Evolutionary conservation across 2,888 invertebrate species (phyloP).

Genomic region (Drosophila cracens): DNA sequence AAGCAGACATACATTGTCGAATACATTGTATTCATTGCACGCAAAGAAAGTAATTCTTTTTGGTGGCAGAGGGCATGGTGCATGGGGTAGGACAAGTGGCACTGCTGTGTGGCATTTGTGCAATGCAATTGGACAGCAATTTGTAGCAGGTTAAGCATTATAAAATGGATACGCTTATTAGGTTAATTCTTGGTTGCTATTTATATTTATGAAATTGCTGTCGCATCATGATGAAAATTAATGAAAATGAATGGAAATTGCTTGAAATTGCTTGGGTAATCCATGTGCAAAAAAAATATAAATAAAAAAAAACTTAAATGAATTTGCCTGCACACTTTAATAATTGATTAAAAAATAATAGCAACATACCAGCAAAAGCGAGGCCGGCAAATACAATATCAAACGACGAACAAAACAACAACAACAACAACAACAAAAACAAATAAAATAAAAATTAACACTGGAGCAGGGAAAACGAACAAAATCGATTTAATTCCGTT

Average conservation of each 20-base stretch:
- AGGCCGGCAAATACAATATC: conserved; percentile 8
- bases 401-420: conserved; percentile 15
- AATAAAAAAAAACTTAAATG: not conserved
- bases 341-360: conserved; percentile 39
- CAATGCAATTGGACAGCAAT: conserved; percentile 18
- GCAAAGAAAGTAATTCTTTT: not conserved
- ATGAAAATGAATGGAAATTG: conserved; percentile 10
- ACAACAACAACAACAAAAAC: not conserved
- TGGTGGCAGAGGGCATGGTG: not conserved
- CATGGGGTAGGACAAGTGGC: not conserved
- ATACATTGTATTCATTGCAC: not conserved
- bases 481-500: conserved; percentile 68
- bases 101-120: conserved; percentile 7
- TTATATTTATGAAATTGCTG: conserved; percentile 1
- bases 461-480: conserved; percentile 1
- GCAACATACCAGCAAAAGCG: conserved; percentile 1
- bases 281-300: not conserved
- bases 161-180: conserved; percentile 13
- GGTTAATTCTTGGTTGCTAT: conserved; percentile 1
- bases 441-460: conserved; percentile 22
- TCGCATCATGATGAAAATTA: conserved; percentile 1
- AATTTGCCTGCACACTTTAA: conserved; percentile 23
- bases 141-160: not conserved
- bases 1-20: not conserved
- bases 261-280: conserved; percentile 2